Conservation (phyloP, 2,113 vertebrate genomes). For the Tetraodon nigroviridis region DNA sequence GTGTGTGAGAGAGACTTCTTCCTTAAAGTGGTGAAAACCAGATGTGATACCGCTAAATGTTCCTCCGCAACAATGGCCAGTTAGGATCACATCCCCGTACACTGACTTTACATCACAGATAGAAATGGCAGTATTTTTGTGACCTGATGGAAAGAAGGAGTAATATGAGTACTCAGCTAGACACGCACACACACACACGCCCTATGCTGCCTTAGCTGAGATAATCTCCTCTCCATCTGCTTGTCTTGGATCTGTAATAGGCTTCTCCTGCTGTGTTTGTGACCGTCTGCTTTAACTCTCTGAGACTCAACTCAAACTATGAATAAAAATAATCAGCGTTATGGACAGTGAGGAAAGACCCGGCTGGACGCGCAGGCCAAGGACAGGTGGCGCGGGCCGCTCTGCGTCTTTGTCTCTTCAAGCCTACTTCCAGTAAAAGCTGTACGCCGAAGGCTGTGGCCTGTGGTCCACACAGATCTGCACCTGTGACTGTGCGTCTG, state of each 20-base stretch:
- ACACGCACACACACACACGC: conserved; percentile 16
- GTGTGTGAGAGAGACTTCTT: conserved; percentile 17
- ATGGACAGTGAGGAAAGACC: conserved; percentile 22
- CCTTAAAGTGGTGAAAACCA: conserved; percentile 20
- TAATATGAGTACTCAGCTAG: conserved; percentile 43
- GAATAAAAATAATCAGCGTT: conserved; percentile 55
- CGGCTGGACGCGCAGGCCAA: conserved; percentile 27
- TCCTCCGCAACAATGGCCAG: conserved; percentile 9
- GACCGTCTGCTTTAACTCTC: conserved; percentile 35
- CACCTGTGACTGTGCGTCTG: conserved; percentile 31
- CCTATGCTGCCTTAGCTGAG: conserved; percentile 57
- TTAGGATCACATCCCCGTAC: conserved; percentile 17
- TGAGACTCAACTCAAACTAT: conserved; percentile 20
- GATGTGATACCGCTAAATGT: background rate
- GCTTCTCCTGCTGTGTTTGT: conserved; percentile 55
- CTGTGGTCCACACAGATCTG: conserved; percentile 9
- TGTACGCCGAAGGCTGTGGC: background rate
- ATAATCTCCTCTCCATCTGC: conserved; percentile 74
- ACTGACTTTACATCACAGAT: conserved; percentile 12
- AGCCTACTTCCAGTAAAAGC: too few relatives aligned
- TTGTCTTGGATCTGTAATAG: conserved; percentile 51
- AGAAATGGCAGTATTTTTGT: conserved; percentile 12
- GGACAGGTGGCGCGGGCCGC: conserved; percentile 17
- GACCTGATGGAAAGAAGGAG: conserved; percentile 46
- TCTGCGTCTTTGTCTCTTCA: conserved; percentile 8